Evolutionary conservation across 1,140 invertebrate genomes (phyloP).

Genomic region (Eumeta japonica): DNA sequence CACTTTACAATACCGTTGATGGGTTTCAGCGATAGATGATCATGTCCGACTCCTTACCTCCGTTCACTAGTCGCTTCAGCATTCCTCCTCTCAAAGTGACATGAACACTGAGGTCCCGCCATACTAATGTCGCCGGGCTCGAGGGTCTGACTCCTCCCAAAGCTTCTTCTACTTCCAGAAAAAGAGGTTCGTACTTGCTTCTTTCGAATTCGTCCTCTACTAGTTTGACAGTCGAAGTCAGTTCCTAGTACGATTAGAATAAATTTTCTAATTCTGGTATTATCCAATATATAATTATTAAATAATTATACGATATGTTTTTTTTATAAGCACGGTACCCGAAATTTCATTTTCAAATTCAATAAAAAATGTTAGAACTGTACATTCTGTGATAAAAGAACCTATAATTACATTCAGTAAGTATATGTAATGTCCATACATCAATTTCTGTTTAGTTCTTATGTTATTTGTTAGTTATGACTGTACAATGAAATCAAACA

Average conservation of each 20-base stretch:
- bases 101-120: slow-evolving; percentile 73
- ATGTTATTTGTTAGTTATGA: too few relatives aligned
- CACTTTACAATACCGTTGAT: too few relatives aligned
- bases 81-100: slow-evolving; percentile 55
- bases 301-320: background rate
- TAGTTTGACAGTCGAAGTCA: slow-evolving; percentile 8
- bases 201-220: slow-evolving; percentile 3
- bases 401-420: too few relatives aligned
- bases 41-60: too few relatives aligned
- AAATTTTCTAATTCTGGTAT: background rate
- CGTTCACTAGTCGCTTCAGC: slow-evolving; percentile 70
- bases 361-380: too few relatives aligned
- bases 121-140: slow-evolving; percentile 65
- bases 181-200: slow-evolving; percentile 18
- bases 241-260: slow-evolving; percentile 10
- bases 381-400: too few relatives aligned
- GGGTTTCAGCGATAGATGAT: too few relatives aligned
- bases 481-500: too few relatives aligned
- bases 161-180: slow-evolving; percentile 36
- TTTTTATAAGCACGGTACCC: too few relatives aligned
- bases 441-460: too few relatives aligned
- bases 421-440: too few relatives aligned
- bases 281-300: background rate
- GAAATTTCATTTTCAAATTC: too few relatives aligned
- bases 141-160: slow-evolving; percentile 21